Evolutionary conservation across 2,797 vertebrate species (phyloP).

Genomic region (Urosaurus nigricauda): DNA sequence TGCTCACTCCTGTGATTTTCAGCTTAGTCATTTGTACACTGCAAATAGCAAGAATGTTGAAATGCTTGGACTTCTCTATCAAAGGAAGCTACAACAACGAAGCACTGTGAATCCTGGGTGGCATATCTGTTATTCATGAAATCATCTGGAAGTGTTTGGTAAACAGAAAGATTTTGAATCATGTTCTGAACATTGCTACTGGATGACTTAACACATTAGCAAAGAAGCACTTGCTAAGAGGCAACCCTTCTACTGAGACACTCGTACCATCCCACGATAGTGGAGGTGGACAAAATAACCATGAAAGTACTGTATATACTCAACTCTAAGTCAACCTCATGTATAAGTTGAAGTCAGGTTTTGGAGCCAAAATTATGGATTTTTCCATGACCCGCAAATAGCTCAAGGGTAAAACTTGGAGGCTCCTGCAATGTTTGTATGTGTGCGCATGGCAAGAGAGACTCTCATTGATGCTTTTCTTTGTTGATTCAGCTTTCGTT

Average conservation of each 20-base stretch:
- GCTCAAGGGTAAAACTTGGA: no score
- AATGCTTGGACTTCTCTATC: background rate
- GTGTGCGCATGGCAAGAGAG: no score
- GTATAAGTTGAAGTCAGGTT: no score
- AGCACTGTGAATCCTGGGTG: slow-evolving; percentile 32
- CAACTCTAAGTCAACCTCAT: no score
- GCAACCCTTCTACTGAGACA: background rate
- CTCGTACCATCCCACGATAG: background rate
- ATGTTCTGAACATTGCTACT: slow-evolving; percentile 22
- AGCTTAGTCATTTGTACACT: background rate
- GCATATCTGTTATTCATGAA: slow-evolving; percentile 39
- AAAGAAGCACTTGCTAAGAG: background rate
- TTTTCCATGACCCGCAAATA: no score
- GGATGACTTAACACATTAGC: slow-evolving; percentile 19
- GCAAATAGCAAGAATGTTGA: background rate
- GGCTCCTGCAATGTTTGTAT: no score
- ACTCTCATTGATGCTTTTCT: no score
- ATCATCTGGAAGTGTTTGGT: slow-evolving; percentile 33
- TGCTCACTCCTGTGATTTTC: slow-evolving; percentile 23
- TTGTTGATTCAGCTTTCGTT: no score
- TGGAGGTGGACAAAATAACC: background rate
- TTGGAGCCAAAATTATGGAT: no score
- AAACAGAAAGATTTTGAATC: slow-evolving; percentile 9
- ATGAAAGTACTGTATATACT: no score
- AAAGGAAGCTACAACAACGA: slow-evolving; percentile 3